phyloP scores from a whole-genome alignment of 2,888 invertebrate genomes.

The Apocheima hispidaria region DNA sequence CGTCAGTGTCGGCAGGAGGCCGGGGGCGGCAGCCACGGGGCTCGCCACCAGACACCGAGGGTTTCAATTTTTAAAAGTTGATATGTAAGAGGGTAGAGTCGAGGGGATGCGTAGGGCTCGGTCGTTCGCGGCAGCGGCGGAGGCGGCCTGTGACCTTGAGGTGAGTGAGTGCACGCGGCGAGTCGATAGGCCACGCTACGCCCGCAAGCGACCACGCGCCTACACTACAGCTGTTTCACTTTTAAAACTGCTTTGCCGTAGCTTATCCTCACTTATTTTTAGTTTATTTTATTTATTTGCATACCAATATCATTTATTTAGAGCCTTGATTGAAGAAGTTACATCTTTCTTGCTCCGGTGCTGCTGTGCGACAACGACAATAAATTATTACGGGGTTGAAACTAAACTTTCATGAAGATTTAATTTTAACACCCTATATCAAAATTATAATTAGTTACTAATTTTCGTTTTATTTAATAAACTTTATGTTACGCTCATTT shows the following conservation, averaged over 20 bases:
- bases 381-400: not conserved
- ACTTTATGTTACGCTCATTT: not conserved
- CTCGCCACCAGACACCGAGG: slow-evolving; percentile 73
- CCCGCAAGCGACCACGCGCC: slow-evolving; percentile 75
- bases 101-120: slow-evolving; percentile 68
- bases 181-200: slow-evolving; percentile 73
- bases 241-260: slow-evolving; percentile 66
- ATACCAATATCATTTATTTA: slow-evolving; percentile 8
- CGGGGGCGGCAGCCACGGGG: slow-evolving; percentile 70
- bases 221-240: slow-evolving; percentile 81
- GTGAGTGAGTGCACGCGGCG: slow-evolving; percentile 74
- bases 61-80: slow-evolving; percentile 68
- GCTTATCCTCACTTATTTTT: slow-evolving; percentile 39
- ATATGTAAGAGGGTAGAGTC: slow-evolving; percentile 64
- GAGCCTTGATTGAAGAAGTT: not conserved
- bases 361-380: not conserved
- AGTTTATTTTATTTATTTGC: slow-evolving; percentile 16
- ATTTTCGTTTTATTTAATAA: slow-evolving; percentile 1
- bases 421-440: not conserved
- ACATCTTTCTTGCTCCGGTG: not conserved
- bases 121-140: slow-evolving; percentile 52
- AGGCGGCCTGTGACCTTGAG: slow-evolving; percentile 73
- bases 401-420: not conserved
- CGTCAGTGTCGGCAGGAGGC: slow-evolving; percentile 81
- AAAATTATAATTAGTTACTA: not conserved